Base-by-base conservation (phyloP, 1,140 invertebrate species). In the Aricia agestis region DNA sequence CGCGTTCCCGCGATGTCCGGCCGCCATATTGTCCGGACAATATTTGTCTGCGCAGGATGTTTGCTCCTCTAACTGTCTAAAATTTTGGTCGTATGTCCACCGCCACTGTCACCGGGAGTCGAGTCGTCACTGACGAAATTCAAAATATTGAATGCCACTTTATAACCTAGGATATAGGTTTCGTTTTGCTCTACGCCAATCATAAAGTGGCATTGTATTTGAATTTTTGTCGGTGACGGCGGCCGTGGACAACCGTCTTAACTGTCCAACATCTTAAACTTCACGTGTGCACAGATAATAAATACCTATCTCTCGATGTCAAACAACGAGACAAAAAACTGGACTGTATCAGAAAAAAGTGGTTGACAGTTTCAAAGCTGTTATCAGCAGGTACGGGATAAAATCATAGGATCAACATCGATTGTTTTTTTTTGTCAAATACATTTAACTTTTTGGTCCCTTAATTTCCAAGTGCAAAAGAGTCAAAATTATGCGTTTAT, bases 1-100 rank as follows among this genome's bases (percentile, higher is more conserved):
- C 85, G 82, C 79, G 76, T 79, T 80, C 80, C 81, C 73, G 85
- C 75, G 79, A 90, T 76, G 85, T 89, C 87, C 87, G 86, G 77
- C 18, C 58, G 76, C 76, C 75, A 74, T 72, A 73, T 77, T 74
- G 70, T 72, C 72, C 7, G n/a, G 66, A 77, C 77, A 85, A 87
- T 90, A 86, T 90, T 90, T 89, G 83, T 71, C 70, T 66, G 69
- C 82, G 72, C 86, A 88, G 86, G 87, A 90, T 90, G 87, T 90
- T 90, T 90, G 80, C 83, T 71, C 70, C 74, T 78, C 75, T 73
- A 74, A 80, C 80, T 73, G 77, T 74, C 83, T 87, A 25, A 25
- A 25, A 25, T 25, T 3, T 25, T 25, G 25, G 25, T 3, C 25
- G 25, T 25, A 2, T 25, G 0, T 25, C 25, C 25, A 25, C 1